Conservation (phyloP, 35 echinoderm and acorn worm genomes). For the Apostichopus japonicus region DNA sequence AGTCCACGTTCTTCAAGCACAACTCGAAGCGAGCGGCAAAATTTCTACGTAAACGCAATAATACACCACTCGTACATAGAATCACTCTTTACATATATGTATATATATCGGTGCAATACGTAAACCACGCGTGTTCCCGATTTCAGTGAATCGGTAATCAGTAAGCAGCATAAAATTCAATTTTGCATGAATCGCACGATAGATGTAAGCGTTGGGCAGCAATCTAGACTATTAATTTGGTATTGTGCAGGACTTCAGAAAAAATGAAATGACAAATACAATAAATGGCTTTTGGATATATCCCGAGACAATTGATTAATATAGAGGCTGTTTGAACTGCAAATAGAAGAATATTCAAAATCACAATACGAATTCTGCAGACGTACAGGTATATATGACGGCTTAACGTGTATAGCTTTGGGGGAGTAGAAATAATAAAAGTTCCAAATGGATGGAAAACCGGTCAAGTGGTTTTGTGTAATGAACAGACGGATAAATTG, state of each 20-base stretch:
- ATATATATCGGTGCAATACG: not conserved
- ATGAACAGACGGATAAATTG: too few relatives aligned
- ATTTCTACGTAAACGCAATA: slow-evolving; percentile 14
- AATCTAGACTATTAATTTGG: slow-evolving; percentile 23
- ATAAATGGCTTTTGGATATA: not conserved
- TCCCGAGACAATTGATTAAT: not conserved
- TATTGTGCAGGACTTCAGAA: slow-evolving; percentile 6
- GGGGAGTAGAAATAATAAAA: too few relatives aligned
- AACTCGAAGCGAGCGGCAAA: slow-evolving; percentile 1
- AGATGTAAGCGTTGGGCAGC: slow-evolving; percentile 9
- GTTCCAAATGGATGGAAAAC: too few relatives aligned
- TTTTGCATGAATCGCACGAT: slow-evolving; percentile 43
- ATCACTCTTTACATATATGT: not conserved
- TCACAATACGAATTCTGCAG: too few relatives aligned
- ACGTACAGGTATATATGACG: too few relatives aligned
- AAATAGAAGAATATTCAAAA: too few relatives aligned
- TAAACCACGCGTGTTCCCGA: slow-evolving; percentile 32
- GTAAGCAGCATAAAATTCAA: slow-evolving; percentile 24
- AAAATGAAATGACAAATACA: slow-evolving; percentile 11
- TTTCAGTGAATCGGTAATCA: slow-evolving; percentile 29
- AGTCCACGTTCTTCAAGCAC: slow-evolving; percentile 3
- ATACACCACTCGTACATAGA: not conserved
- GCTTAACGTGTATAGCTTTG: too few relatives aligned
- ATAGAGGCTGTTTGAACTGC: too few relatives aligned
- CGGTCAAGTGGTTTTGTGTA: too few relatives aligned